Base-by-base conservation (phyloP, 2,888 invertebrate species). In the Aleiodes leptofemur region DNA sequence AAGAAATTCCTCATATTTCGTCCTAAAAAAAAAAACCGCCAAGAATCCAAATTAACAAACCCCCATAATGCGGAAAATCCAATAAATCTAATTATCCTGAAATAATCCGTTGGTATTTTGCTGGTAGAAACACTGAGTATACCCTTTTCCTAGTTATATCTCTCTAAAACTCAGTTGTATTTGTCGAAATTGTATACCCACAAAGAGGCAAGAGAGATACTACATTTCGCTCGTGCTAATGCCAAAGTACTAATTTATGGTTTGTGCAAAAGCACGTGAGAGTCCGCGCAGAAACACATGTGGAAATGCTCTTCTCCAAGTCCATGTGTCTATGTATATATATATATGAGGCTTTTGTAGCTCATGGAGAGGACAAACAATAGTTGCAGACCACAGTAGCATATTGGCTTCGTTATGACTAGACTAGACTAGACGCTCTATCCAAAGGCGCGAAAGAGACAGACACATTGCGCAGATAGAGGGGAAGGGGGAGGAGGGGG, bases 201-300 rank as follows among this genome's bases (percentile, higher is more conserved):
- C 23, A 23, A 23, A 23, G 23, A 13, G n/a, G 34, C 34, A 59
- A 59, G 34, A 13, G 8, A 43, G 11, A 80, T 78, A 81, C 82
- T 83, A 82, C 81, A 83, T 80, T 38, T 80, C 81, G 79, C 81
- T 34, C n/a, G 81, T 85, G 82, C 83, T 87, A 87, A 88, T 85
- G 85, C 85, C 84, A 85, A 84, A 86, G 85, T 84, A 84, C 87
- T 87, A 88, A 89, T 88, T 88, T 88, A 89, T 85, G 83, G 85
- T 55, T 43, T 8, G 70, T 43, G 55, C 23, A 23, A 68, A 38
- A 29, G 78, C 83, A 83, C 83, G 84, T 43, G 43, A 43, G 43
- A 43, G 9, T 43, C 1, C 11, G 43, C 4, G 9, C n/a, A n/a
- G n/a, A 23, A 43, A 48, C 23, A 64, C 68, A 68, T 29, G 57